These are phyloP conservation scores for Jacana jacana DNA, from an alignment of 2,113 vertebrate species.

Conservation along the genomic window DNA sequence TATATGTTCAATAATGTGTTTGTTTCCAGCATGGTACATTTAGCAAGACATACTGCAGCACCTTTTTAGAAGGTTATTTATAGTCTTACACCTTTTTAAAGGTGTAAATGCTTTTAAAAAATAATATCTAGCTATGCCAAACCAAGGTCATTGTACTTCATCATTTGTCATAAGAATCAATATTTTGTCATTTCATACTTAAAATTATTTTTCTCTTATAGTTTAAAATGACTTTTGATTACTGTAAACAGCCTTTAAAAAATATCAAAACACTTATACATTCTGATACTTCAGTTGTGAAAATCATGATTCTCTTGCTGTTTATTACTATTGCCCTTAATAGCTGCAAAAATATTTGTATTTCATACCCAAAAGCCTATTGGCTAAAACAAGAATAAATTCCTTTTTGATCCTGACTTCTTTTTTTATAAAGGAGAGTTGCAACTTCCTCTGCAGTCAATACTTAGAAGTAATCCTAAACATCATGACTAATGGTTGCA, in stretches of 20 bases:
- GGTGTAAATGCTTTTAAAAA: conserved; percentile 48
- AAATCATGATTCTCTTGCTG: background rate
- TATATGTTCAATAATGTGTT: conserved; percentile 4
- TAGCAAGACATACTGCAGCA: background rate
- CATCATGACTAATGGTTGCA: background rate
- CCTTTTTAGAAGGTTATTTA: conserved; percentile 51
- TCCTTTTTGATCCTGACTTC: background rate
- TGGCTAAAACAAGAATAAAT: background rate
- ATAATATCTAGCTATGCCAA: conserved; percentile 37
- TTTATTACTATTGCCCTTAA: background rate
- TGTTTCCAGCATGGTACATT: conserved; percentile 40
- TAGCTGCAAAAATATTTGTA: background rate
- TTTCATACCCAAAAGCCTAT: background rate
- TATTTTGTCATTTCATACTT: conserved; percentile 69
- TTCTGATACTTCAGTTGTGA: conserved; percentile 12
- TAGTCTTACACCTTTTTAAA: conserved; percentile 52
- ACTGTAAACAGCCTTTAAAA: conserved; percentile 40
- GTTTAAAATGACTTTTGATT: conserved; percentile 62
- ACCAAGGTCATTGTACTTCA: conserved; percentile 59
- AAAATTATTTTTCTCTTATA: conserved; percentile 63
- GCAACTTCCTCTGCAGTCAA: background rate
- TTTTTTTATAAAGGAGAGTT: background rate
- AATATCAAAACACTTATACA: conserved; percentile 21
- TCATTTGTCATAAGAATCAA: conserved; percentile 66
- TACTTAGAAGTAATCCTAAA: background rate